Base-by-base conservation (phyloP, 2,797 vertebrate genomes). In the Tokudaia tokunoshimensis region DNA sequence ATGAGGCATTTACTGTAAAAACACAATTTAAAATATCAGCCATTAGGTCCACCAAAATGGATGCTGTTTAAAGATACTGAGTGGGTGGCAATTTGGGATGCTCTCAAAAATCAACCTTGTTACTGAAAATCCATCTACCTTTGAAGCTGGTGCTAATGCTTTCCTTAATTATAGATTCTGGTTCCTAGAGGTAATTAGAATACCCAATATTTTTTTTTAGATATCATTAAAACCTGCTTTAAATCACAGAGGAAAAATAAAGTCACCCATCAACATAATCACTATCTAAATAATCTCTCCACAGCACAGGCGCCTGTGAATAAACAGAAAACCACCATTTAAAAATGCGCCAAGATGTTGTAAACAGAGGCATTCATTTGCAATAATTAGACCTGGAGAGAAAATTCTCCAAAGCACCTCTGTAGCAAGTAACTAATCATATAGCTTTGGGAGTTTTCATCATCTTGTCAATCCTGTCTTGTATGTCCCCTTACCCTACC, bases 141-240 rank as follows among this genome's bases (percentile, higher is more conserved):
- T 65, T 50, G 41, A 83, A 84, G 31, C 15, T 91, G 65, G 92
- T 59, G 34, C 6, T 94, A 88, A 96, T 67, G 70, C 26, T 52
- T 90, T 83, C 59, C 82, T 95, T 90, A 96, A 95, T 89, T 93
- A 92, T 50, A 92, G 47, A 95, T 90, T 93, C 93, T 93, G 57
- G 78, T 84, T 92, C 31, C 41, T 95, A 34, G 31, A 82, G 44
- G 82, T 91, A 84, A 82, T 86, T 94, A 91, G 44, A 94, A 80
- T 85, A 70, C 20, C 31, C 17, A n/a, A 41, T 94, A 44, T 74
- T 50, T 17, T 67, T 91, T 92, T 94, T 91, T 3, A 93, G 52
- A 67, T 85, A 10, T 44, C 81, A 65, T 72, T 93, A 84, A 90
- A 92, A 88, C 12, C 12, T 57, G 22, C 75, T 61, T 92, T 92